Evolutionary conservation across 2,888 invertebrate species (phyloP), one percentile per base, ranked within the genome.

Genomic region (Chymomyza procnemis): DNA sequence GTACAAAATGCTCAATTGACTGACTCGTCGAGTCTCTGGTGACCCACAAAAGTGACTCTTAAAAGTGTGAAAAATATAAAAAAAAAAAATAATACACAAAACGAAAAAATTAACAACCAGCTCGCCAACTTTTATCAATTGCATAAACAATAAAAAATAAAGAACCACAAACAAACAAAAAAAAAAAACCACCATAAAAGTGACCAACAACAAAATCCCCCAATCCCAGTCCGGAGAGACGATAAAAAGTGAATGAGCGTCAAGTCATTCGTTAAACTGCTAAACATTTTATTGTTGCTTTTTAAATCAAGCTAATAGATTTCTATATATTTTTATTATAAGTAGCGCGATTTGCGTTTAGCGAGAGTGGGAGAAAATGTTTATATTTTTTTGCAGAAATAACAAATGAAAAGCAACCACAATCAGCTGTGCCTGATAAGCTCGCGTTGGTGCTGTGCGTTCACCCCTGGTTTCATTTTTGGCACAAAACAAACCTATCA

Each of bases 41-140:
- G 69, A 74, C 70, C 72, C 69, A 66, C 66, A 61, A 16, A 48
- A 4, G 47, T 30, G n/a, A n/a, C 58, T 65, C 60, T 16, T 26
- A 61, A 41, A 61, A 61, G 60, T 50, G 60, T 30, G 50, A 61
- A 34, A 48, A 18, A 50, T 59, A 46, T 16, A 30, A 47, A 60
- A 55, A 22, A 65, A 52, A 50, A 52, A 50, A 58, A n/a, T n/a
- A n/a, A n/a, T n/a, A n/a, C n/a, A n/a, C n/a, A n/a, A 71, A 30
- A 59, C 66, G 67, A 60, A 63, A 47, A 67, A 61, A 63, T 21
- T 52, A 63, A 66, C 47, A 61, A 6, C 60, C 1, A 6, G 2
- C 26, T 26, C 26, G 26, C 0, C 26, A 26, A 26, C 63, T 69
- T 71, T 75, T 76, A 78, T 76, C 78, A 78, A 78, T 80, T 76